phyloP scores from a whole-genome alignment of 2,888 invertebrate species.

The Didymodactylos carnosus region DNA sequence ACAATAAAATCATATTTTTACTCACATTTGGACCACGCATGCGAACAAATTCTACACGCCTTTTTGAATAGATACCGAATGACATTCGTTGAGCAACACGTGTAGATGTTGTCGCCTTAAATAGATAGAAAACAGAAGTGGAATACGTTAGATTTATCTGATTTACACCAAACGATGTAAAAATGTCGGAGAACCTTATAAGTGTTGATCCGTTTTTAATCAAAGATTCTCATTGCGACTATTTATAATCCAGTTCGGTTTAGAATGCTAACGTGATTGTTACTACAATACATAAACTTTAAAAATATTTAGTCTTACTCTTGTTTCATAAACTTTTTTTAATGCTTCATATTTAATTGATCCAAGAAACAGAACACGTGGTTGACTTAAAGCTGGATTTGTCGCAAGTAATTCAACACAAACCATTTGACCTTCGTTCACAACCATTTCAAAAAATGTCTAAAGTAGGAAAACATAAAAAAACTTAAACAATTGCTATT shows the following conservation, averaged over 20 bases:
- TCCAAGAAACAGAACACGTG: slow-evolving; percentile 82
- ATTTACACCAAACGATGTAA: background rate
- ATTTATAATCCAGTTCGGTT: background rate
- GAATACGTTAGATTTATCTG: background rate
- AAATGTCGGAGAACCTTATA: background rate
- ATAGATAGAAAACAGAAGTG: too few relatives aligned
- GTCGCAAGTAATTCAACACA: slow-evolving; percentile 88
- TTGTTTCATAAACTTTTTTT: slow-evolving; percentile 80
- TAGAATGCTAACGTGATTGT: background rate
- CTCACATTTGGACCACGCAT: slow-evolving; percentile 94
- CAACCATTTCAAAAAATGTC: slow-evolving; percentile 84
- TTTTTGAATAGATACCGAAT: slow-evolving; percentile 47
- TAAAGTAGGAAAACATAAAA: slow-evolving; percentile 26
- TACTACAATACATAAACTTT: background rate
- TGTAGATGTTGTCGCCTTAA: slow-evolving; percentile 52
- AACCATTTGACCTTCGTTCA: slow-evolving; percentile 93
- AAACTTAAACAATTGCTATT: background rate
- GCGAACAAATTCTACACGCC: slow-evolving; percentile 79
- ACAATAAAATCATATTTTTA: slow-evolving; percentile 29
- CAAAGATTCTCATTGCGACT: too few relatives aligned
- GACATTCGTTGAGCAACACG: slow-evolving; percentile 89
- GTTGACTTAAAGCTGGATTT: slow-evolving; percentile 49
- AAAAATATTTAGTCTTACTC: slow-evolving; percentile 59
- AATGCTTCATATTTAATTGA: slow-evolving; percentile 91
- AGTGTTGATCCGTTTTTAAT: too few relatives aligned